These are phyloP conservation scores for Cepaea nemoralis DNA, from an alignment of 1,140 invertebrate genomes.

Conservation along the genomic window DNA sequence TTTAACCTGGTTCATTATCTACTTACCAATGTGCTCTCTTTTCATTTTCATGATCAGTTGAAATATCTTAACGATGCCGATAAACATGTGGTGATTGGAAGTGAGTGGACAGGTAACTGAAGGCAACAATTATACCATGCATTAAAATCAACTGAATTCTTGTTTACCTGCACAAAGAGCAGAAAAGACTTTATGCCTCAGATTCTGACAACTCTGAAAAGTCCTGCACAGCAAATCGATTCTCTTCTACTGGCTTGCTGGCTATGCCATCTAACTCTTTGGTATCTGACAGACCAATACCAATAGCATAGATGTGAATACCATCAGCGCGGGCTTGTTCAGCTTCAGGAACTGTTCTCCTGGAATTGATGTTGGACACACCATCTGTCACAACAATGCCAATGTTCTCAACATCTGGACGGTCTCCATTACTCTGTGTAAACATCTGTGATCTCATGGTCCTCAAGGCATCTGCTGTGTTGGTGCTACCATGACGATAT, in stretches of 20 bases:
- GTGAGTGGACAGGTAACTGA: too few relatives aligned
- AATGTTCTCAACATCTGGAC: slow-evolving; percentile 22
- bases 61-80: too few relatives aligned
- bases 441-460: slow-evolving; percentile 24
- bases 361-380: slow-evolving; percentile 19
- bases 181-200: slow-evolving; percentile 21
- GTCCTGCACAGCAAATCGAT: slow-evolving; percentile 20
- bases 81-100: too few relatives aligned
- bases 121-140: too few relatives aligned
- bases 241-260: slow-evolving; percentile 11
- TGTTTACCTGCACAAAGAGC: not conserved
- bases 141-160: too few relatives aligned
- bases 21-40: too few relatives aligned
- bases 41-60: too few relatives aligned
- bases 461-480: slow-evolving; percentile 15
- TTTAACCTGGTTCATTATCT: too few relatives aligned
- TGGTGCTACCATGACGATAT: slow-evolving; percentile 18
- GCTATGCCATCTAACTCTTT: slow-evolving; percentile 31
- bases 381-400: slow-evolving; percentile 25
- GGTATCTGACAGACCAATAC: slow-evolving; percentile 19
- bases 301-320: slow-evolving; percentile 33
- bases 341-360: slow-evolving; percentile 26
- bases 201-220: slow-evolving; percentile 3
- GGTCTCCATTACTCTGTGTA: slow-evolving; percentile 6
- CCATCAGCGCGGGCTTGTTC: slow-evolving; percentile 16